phyloP scores from a whole-genome alignment of 2,888 invertebrate species.

The Dimorphilus gyrociliatus region DNA sequence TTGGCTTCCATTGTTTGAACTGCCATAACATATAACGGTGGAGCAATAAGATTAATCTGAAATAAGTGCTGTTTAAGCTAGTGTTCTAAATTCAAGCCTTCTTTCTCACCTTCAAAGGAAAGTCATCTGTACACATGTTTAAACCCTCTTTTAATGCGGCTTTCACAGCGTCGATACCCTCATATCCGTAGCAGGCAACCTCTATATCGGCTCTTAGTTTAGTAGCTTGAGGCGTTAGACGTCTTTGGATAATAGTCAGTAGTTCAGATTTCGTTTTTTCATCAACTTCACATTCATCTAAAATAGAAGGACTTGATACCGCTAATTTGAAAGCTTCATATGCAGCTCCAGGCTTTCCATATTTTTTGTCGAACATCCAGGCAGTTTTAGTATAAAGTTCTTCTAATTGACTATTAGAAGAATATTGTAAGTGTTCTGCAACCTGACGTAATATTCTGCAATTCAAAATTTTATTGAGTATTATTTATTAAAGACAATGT shows the following conservation, averaged over 20 bases:
- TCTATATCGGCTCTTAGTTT: conserved; percentile 77
- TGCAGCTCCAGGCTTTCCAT: conserved; percentile 82
- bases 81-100: no score
- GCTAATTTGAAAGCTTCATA: conserved; percentile 98
- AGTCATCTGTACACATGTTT: conserved; percentile 69
- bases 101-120: conserved; percentile 66
- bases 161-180: conserved; percentile 97
- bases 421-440: conserved; percentile 78
- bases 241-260: conserved; percentile 79
- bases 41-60: conserved; percentile 87
- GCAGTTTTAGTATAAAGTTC: conserved; percentile 89
- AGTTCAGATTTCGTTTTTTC: conserved; percentile 77
- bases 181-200: conserved; percentile 86
- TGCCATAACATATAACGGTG: conserved; percentile 94
- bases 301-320: conserved; percentile 76
- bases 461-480: conserved; percentile 15
- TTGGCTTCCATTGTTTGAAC: conserved; percentile 90
- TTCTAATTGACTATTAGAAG: conserved; percentile 77
- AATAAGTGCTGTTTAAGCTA: conserved; percentile 9
- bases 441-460: conserved; percentile 95
- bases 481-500: conserved; percentile 1
- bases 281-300: conserved; percentile 88
- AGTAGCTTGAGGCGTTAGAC: conserved; percentile 89
- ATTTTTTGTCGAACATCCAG: conserved; percentile 94
- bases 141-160: conserved; percentile 70